These are phyloP conservation scores for rat (Rattus norvegicus) DNA, from an alignment of 2,113 vertebrate species.

Conservation along the genomic window DNA sequence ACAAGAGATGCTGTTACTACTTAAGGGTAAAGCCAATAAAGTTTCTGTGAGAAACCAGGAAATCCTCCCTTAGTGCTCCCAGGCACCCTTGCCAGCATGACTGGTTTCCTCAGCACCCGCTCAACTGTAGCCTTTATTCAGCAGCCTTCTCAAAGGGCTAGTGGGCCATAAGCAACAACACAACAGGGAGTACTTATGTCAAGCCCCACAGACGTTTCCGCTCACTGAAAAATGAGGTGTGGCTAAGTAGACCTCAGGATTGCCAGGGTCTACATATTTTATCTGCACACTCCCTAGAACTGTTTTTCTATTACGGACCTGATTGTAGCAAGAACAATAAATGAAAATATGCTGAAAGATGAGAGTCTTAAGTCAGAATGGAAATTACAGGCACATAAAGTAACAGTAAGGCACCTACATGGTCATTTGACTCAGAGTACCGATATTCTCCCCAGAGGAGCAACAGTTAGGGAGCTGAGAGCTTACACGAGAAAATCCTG, in stretches of 20 bases:
- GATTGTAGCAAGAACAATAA: conserved; percentile 75
- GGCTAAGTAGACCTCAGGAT: conserved; percentile 68
- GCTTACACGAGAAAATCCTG: not conserved
- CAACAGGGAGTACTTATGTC: conserved; percentile 78
- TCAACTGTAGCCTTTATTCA: conserved; percentile 69
- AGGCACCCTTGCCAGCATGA: conserved; percentile 44
- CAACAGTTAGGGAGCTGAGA: not conserved
- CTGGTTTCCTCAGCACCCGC: conserved; percentile 1
- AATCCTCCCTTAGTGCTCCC: conserved; percentile 54
- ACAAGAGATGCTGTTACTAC: not conserved
- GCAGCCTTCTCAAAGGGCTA: conserved; percentile 64
- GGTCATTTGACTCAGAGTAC: conserved; percentile 54
- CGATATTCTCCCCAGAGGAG: not conserved
- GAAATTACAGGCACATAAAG: conserved; percentile 74
- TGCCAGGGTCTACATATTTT: conserved; percentile 75
- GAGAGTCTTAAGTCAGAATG: conserved; percentile 72
- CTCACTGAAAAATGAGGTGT: conserved; percentile 78
- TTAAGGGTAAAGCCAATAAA: conserved; percentile 70
- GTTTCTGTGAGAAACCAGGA: conserved; percentile 66
- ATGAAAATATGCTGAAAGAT: conserved; percentile 77
- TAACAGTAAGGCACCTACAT: conserved; percentile 47
- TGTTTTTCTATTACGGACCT: conserved; percentile 71
- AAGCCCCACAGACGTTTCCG: conserved; percentile 45
- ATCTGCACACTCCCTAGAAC: conserved; percentile 66
- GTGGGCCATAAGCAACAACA: conserved; percentile 68